These are phyloP conservation scores for Drosophila formosana DNA, from an alignment of 2,888 invertebrate genomes.

Conservation along the genomic window DNA sequence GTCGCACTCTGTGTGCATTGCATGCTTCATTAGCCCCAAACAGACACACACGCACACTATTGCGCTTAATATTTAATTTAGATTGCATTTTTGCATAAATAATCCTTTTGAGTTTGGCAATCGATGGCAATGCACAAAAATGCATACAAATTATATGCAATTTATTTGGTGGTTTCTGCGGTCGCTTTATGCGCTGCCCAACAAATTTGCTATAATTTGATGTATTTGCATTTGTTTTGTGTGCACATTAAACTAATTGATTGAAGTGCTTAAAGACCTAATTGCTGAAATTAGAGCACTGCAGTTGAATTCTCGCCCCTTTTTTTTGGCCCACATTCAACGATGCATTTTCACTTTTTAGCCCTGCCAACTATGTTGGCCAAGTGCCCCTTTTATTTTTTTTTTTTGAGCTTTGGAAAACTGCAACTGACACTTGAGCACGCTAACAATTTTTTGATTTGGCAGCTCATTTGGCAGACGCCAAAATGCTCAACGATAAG, in stretches of 20 bases:
- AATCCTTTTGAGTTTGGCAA: slow-evolving; percentile 37
- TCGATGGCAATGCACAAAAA: slow-evolving; percentile 32
- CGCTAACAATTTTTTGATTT: slow-evolving; percentile 62
- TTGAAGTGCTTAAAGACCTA: slow-evolving; percentile 44
- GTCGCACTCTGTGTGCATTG: slow-evolving; percentile 56
- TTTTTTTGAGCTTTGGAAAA: neutral
- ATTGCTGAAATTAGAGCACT: slow-evolving; percentile 25
- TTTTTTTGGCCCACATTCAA: slow-evolving; percentile 23
- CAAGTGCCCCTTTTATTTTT: slow-evolving; percentile 18
- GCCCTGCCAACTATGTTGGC: slow-evolving; percentile 16
- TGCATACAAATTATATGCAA: slow-evolving; percentile 54
- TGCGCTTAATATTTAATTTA: slow-evolving; percentile 66
- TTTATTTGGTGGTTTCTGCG: slow-evolving; percentile 60
- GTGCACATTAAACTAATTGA: slow-evolving; percentile 43
- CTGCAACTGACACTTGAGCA: slow-evolving; percentile 49
- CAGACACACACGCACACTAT: neutral
- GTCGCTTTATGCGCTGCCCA: slow-evolving; percentile 36
- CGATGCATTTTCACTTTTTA: slow-evolving; percentile 22
- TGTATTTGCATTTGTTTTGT: slow-evolving; percentile 9
- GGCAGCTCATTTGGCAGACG: slow-evolving; percentile 66
- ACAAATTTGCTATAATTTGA: slow-evolving; percentile 15
- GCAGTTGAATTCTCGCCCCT: neutral
- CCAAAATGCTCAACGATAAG: slow-evolving; percentile 29
- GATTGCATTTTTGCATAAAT: slow-evolving; percentile 67
- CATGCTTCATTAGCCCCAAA: slow-evolving; percentile 59